Percentiles rank a stretch among this genome's conserved stretches.
Evolutionary conservation across 2,888 invertebrate species (phyloP).

Genomic region (Alviniconcha strummeri): DNA sequence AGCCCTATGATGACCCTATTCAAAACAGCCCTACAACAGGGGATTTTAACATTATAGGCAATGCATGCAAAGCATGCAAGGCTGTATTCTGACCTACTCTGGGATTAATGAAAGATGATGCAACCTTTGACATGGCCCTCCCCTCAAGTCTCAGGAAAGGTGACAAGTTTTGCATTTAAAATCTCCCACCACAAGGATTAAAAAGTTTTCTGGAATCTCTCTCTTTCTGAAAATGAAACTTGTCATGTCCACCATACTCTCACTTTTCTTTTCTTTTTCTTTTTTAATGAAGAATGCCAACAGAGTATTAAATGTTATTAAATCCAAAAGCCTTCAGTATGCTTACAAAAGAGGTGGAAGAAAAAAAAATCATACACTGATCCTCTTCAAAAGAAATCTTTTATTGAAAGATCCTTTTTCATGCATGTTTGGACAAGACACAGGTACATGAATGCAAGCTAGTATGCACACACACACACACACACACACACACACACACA

Average conservation of each 20-base stretch:
- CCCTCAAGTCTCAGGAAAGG: no score
- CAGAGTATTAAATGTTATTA: neutral
- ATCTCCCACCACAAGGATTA: neutral
- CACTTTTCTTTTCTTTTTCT: no score
- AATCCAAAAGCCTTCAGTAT: neutral
- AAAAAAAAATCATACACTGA: neutral
- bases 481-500: neutral
- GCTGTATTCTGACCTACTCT: neutral
- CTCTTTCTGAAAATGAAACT: neutral
- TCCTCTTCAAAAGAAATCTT: neutral
- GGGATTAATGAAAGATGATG: neutral
- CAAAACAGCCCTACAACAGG: no score
- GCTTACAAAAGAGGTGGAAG: neutral
- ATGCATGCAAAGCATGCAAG: neutral
- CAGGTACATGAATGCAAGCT: neutral
- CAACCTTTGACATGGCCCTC: neutral
- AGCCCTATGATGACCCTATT: no score
- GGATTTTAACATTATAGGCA: neutral
- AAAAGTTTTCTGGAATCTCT: neutral
- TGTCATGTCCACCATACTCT: no score
- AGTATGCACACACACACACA: neutral
- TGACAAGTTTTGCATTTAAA: neutral
- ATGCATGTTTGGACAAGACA: neutral
- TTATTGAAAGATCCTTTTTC: neutral
- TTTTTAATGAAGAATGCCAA: neutral